Evolutionary conservation across 1,140 invertebrate species (phyloP), one percentile per base, ranked within the genome.

Genomic region (Cydia fagiglandana): DNA sequence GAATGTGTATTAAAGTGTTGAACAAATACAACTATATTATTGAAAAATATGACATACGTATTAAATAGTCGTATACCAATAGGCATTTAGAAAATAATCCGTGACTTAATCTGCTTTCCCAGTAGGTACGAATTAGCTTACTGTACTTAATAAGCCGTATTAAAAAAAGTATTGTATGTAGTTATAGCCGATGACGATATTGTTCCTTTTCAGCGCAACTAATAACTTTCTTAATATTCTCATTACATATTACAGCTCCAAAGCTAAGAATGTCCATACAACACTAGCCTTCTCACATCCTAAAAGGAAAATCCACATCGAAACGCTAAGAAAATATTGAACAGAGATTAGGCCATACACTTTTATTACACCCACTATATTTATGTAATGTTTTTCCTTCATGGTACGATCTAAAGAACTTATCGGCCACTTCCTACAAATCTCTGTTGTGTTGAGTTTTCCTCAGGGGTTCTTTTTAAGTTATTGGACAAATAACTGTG

Each of bases 291-390:
- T 17, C 15, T 73, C 77, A 64, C 10, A 6, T 30, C 24, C 82
- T 81, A 83, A 85, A 81, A 88, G 89, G 89, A 89, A 91, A 90
- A 88, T 77, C 83, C 84, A 79, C 84, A 86, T 89, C 84, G 88
- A 84, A 91, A 87, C 83, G 84, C 84, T 89, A 91, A 92, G 86
- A 91, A 92, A 91, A 91, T 92, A 91, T 91, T 90, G 88, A 88
- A 86, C 90, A 90, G 88, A 91, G 89, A 92, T 91, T 92, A 92
- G 90, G 88, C 88, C 81, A 90, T 90, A 88, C 83, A 91, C 81
- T 92, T 92, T 92, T 92, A 91, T 92, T 91, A 88, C 83, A 83
- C 88, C 85, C 86, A 86, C 85, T 87, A 84, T 92, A 91, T 92
- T 92, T 91, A 92, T 89, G 86, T 90, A 82, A 91, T 84, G 84